Conservation (phyloP, 2,113 vertebrate genomes). For the Ochotona princeps region DNA sequence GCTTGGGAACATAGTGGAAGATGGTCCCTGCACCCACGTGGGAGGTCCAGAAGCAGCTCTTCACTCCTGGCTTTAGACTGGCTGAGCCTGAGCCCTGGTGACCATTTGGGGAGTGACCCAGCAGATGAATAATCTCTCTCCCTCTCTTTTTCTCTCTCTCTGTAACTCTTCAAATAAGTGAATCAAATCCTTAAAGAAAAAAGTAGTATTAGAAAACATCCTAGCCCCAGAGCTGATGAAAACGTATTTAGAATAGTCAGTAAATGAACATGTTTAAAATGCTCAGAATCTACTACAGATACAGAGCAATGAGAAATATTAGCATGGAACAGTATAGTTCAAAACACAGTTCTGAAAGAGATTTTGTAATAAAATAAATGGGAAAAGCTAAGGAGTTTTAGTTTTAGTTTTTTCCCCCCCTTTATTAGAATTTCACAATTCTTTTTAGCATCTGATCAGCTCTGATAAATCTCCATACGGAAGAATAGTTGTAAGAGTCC, state of each 20-base stretch:
- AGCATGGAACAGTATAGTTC: neutral
- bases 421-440: neutral
- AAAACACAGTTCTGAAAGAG: neutral
- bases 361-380: neutral
- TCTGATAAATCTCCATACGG: neutral
- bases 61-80: too few relatives aligned
- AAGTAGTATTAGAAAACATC: neutral
- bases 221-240: neutral
- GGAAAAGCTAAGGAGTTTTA: neutral
- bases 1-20: too few relatives aligned
- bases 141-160: too few relatives aligned
- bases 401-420: neutral
- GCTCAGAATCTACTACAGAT: neutral
- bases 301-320: neutral
- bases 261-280: neutral
- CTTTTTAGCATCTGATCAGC: neutral
- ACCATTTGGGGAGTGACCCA: too few relatives aligned
- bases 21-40: too few relatives aligned
- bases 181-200: too few relatives aligned
- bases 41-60: too few relatives aligned
- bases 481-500: slow-evolving; percentile 23
- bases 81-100: too few relatives aligned
- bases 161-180: too few relatives aligned
- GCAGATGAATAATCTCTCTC: too few relatives aligned
- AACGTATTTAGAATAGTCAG: neutral